Percentiles rank a stretch among this genome's conserved stretches.
phyloP scores from a whole-genome alignment of 2,113 vertebrate genomes.

The Daphoenositta chrysoptera region DNA sequence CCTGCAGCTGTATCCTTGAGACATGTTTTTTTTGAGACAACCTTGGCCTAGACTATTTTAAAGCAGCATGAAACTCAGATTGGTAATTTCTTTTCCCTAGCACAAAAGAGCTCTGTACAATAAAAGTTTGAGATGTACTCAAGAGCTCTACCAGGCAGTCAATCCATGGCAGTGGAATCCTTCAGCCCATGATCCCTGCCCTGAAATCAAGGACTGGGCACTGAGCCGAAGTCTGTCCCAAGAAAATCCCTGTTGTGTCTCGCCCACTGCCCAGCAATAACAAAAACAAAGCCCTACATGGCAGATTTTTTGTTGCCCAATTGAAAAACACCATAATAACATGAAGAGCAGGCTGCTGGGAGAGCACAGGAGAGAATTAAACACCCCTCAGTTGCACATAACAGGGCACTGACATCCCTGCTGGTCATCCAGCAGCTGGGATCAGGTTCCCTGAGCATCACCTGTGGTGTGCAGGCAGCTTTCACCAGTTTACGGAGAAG shows the following conservation, averaged over 20 bases:
- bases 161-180: not conserved
- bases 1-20: slow-evolving; percentile 23
- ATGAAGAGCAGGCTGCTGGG: not conserved
- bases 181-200: not conserved
- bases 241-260: not conserved
- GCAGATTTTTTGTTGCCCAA: not conserved
- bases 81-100: not conserved
- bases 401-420: not conserved
- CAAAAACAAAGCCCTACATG: not conserved
- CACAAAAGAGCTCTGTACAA: not conserved
- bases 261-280: not conserved
- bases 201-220: not conserved
- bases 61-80: not conserved
- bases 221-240: not conserved
- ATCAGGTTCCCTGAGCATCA: not conserved
- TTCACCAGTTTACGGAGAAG: not conserved
- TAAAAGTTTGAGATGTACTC: not conserved
- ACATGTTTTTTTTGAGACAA: not conserved
- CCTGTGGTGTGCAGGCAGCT: not conserved
- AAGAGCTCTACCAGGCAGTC: not conserved
- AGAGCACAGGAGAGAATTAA: not conserved
- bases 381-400: not conserved
- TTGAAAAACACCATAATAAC: not conserved
- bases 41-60: slow-evolving; percentile 26
- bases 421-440: not conserved